Evolutionary conservation across 2,113 vertebrate species (phyloP).

Genomic region (Rhea pennata): DNA sequence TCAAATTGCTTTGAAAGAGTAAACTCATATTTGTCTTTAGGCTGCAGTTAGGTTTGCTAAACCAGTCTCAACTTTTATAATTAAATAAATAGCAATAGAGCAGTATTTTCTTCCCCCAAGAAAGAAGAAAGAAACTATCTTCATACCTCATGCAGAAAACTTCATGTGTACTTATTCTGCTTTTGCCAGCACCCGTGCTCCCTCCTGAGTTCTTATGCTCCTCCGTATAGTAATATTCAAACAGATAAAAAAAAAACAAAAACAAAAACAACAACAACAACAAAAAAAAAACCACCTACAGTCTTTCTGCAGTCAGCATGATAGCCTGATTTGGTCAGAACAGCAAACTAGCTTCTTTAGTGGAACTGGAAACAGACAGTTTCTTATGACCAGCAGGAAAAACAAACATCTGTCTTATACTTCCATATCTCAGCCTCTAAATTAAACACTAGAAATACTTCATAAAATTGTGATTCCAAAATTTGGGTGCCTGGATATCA

Average conservation of each 20-base stretch:
- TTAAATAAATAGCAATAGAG: background rate
- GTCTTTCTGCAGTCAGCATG: background rate
- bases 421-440: background rate
- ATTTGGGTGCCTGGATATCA: rapidly evolving
- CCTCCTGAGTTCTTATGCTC: background rate
- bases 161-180: background rate
- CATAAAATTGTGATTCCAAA: background rate
- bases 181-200: background rate
- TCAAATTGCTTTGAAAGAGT: background rate
- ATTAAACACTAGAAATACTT: background rate
- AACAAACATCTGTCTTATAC: background rate
- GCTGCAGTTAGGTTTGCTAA: background rate
- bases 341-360: background rate
- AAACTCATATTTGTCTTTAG: background rate
- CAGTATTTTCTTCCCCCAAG: background rate
- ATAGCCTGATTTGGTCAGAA: background rate
- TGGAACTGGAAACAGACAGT: background rate
- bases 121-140: background rate
- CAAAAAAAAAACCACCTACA: background rate
- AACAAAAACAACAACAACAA: no score
- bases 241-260: background rate
- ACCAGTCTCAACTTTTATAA: background rate
- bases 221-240: background rate
- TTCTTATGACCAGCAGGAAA: background rate
- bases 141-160: background rate